Percentiles rank a stretch among this genome's conserved stretches.
Conservation (phyloP, 2,888 invertebrate species). For the Athalia rosae region DNA sequence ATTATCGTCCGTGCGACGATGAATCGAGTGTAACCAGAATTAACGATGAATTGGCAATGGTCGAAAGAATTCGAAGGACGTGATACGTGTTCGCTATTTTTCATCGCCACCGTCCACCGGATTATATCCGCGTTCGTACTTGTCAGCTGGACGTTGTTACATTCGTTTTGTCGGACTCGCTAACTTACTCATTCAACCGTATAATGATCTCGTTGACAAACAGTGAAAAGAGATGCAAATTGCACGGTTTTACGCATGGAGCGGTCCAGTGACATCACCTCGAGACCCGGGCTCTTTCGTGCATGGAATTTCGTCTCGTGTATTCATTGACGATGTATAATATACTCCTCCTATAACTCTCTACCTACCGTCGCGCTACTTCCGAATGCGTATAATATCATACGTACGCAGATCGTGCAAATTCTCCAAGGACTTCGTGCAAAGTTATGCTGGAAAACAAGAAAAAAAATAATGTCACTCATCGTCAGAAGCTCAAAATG, state of each 20-base stretch:
- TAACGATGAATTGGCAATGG: no score
- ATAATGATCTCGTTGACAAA: constrained; percentile 36
- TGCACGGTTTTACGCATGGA: background rate
- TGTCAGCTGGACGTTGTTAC: background rate
- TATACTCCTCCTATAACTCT: background rate
- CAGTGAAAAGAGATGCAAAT: constrained; percentile 30
- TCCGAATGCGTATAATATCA: background rate
- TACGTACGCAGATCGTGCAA: constrained; percentile 6
- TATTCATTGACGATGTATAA: constrained; percentile 17
- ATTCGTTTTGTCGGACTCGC: constrained; percentile 16
- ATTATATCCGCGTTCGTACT: background rate
- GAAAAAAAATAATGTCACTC: no score
- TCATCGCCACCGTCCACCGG: no score
- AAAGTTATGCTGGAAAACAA: no score
- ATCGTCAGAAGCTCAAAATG: no score
- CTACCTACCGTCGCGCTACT: background rate
- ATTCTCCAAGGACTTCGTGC: background rate
- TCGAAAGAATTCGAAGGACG: no score
- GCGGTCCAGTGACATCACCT: constrained; percentile 4
- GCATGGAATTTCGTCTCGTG: constrained; percentile 16
- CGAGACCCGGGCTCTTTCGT: background rate
- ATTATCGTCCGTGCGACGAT: no score
- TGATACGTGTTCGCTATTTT: no score
- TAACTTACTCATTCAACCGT: constrained; percentile 11
- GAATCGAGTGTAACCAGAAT: no score